Evolutionary conservation across 2,888 invertebrate species (phyloP), one percentile per base, ranked within the genome.

Genomic region (Drosophila leonis): DNA sequence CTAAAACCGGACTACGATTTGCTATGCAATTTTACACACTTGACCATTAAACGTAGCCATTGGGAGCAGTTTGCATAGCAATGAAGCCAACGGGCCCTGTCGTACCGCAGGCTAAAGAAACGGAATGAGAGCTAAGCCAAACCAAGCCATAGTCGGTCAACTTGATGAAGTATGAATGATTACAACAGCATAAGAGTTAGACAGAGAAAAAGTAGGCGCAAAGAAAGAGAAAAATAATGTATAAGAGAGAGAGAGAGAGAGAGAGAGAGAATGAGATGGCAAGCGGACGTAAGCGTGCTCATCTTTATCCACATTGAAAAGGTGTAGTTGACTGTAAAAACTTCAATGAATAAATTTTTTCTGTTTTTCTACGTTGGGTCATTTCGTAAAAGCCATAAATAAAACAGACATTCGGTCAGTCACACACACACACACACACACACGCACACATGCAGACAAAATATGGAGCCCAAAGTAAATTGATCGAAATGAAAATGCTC

Each of bases 291-390:
- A 63, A 48, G 72, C 49, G 61, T 72, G 80, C 66, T 80, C 78
- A 77, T 78, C 85, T 72, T 68, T 60, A 72, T 78, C 66, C 83
- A 75, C 78, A 81, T 78, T 86, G 75, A 90, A 90, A 82, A 90
- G 90, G 90, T 88, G 90, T 90, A 88, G 90, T 88, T 84, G 90
- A 90, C 88, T 90, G 89, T 87, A 90, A 88, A 85, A 88, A 88
- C 89, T 88, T 88, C 82, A 90, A 88, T 88, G 88, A 88, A 88
- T 88, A 90, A 90, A 90, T 88, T 89, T 86, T 83, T 77, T 65
- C 18, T 44, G 10, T 35, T 48, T n/a, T 24, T 9, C 10, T 54
- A 29, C 33, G 57, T 78, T 77, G 80, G 81, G 77, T 68, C 67
- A 77, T 72, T 60, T 88, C 61, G 60, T 76, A 82, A 75, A 83